Conservation (phyloP, 2,797 vertebrate genomes). For the Babyrousa celebensis region DNA sequence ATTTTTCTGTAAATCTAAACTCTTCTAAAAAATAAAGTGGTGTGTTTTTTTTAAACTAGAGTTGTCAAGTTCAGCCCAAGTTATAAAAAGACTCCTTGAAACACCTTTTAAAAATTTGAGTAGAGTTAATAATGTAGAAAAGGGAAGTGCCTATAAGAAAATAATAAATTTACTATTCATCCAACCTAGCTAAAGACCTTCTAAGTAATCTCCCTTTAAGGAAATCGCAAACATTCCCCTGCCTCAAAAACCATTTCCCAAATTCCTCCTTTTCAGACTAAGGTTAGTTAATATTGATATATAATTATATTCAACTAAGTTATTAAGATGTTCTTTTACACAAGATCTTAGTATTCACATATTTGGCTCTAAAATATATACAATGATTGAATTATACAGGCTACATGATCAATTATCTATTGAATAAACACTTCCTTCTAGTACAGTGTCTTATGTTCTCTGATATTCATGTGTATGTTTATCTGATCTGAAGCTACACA, state of each 20-base stretch:
- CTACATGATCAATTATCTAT: neutral
- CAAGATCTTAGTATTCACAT: neutral
- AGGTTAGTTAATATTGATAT: slow-evolving; percentile 23
- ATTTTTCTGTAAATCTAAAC: slow-evolving; percentile 60
- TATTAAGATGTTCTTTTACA: slow-evolving; percentile 30
- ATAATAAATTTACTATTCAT: neutral
- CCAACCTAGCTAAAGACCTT: neutral
- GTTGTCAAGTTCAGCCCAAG: neutral
- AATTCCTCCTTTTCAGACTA: slow-evolving; percentile 12
- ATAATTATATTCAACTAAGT: slow-evolving; percentile 3
- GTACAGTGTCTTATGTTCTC: slow-evolving; percentile 35
- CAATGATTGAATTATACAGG: neutral
- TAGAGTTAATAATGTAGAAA: neutral
- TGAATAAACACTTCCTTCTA: neutral
- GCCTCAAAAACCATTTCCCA: neutral
- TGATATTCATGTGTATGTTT: slow-evolving; percentile 57
- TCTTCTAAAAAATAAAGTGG: neutral
- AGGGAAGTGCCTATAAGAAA: neutral
- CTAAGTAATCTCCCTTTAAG: neutral
- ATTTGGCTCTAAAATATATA: slow-evolving; percentile 21
- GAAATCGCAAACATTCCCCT: neutral
- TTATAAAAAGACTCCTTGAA: slow-evolving; percentile 33
- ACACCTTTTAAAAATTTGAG: slow-evolving; percentile 15
- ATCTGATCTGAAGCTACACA: slow-evolving; percentile 45
- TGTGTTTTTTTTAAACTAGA: neutral